A percentile compares a stretch with the other conserved stretches of the same genome.
phyloP scores from a whole-genome alignment of 2,113 vertebrate species.

The Poeciliopsis occidentalis region DNA sequence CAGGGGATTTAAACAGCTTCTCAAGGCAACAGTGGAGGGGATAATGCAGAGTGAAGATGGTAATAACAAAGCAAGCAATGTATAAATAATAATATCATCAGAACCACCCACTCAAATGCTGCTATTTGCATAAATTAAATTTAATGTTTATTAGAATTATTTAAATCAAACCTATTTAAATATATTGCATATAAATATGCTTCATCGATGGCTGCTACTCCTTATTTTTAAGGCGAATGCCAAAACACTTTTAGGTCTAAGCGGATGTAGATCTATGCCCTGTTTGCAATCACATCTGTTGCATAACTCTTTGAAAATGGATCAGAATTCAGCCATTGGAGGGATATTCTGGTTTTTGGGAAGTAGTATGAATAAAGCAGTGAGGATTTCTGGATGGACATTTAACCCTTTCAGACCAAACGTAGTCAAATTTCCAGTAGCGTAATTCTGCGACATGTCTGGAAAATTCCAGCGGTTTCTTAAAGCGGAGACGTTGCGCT shows the following conservation, averaged over 20 bases:
- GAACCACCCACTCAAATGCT: not conserved
- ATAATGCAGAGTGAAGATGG: not conserved
- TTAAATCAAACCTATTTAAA: too few relatives aligned
- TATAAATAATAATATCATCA: not conserved
- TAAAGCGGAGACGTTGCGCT: too few relatives aligned
- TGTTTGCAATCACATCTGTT: not conserved
- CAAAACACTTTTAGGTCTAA: not conserved
- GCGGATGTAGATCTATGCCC: not conserved
- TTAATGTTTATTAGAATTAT: not conserved
- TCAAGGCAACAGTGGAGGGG: too few relatives aligned
- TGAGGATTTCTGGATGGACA: not conserved
- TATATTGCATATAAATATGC: not conserved
- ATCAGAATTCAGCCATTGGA: not conserved
- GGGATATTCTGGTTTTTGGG: not conserved
- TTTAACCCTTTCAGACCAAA: not conserved
- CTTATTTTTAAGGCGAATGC: not conserved
- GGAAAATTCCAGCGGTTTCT: too few relatives aligned
- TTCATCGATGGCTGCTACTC: not conserved
- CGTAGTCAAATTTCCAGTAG: too few relatives aligned
- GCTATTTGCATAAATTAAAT: not conserved
- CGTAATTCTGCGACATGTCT: too few relatives aligned
- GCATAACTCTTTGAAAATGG: not conserved
- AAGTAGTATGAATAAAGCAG: not conserved
- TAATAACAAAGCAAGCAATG: not conserved
- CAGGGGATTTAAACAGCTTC: too few relatives aligned